phyloP scores from a whole-genome alignment of 2,113 vertebrate genomes.

The Malurus alboscapulatus region DNA sequence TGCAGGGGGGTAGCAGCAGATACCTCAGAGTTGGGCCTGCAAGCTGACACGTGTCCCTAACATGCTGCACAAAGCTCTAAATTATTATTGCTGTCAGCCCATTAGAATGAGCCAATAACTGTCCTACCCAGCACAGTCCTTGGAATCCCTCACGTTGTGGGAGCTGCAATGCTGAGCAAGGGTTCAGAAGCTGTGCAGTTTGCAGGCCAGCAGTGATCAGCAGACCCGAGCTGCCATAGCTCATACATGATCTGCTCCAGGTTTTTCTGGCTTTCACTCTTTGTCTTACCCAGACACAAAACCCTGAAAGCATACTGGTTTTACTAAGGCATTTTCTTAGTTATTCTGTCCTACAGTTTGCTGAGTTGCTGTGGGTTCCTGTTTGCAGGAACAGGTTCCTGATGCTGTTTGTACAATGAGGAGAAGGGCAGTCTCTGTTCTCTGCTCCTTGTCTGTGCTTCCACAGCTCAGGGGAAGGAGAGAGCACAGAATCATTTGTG shows the following conservation, averaged over 20 bases:
- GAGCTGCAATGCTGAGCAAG: not conserved
- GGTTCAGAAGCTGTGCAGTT: not conserved
- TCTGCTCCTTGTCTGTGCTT: not conserved
- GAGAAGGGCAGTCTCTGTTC: not conserved
- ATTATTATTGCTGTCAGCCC: not conserved
- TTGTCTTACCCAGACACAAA: not conserved
- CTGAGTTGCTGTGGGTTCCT: not conserved
- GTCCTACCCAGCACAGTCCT: not conserved
- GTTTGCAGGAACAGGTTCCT: not conserved
- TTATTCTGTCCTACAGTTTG: not conserved
- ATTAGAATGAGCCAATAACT: not conserved
- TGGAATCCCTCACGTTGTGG: not conserved
- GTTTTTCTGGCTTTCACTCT: not conserved
- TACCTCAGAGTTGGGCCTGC: not conserved
- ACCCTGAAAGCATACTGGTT: not conserved
- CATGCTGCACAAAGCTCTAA: not conserved
- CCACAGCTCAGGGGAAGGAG: not conserved
- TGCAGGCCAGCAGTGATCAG: not conserved
- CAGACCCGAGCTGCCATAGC: not conserved
- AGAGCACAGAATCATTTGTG: not conserved
- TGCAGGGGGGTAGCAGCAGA: not conserved
- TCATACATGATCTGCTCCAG: not conserved
- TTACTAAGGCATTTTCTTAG: not conserved
- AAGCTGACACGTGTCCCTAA: not conserved
- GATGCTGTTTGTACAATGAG: not conserved